Base-by-base conservation (phyloP, 2,113 vertebrate species). In the Zootoca vivipara region DNA sequence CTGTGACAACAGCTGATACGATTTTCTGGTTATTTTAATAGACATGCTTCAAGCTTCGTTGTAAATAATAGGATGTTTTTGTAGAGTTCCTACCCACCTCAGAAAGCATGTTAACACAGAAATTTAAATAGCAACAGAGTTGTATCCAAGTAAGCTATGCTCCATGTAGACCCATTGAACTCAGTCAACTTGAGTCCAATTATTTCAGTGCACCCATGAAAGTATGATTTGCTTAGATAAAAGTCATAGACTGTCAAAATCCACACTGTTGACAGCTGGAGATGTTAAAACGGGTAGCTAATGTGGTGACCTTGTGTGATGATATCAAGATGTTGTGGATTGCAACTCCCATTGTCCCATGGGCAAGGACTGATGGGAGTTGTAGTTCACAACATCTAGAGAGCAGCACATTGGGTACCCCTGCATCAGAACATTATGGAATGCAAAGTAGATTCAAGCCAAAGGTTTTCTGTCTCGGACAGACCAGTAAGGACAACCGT, bases 41-140 rank as follows among this genome's bases (percentile, higher is more conserved):
- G 7, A 85, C 28, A 38, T 24, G 38, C 78, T 93, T 74, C 18
- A 80, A 22, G 56, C 86, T 92, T 94, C 73, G 52, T 26, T 64
- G 56, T 40, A 67, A 3, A 7, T 83, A 38, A 6, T 26, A 65
- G 65, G 40, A 80, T 87, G 65, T 52, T 52, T 52, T 93, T 82
- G 0, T 30, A 4, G n/a, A 13, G 33, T 40, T 40, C 79, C 85
- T 64, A 2, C 42, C 18, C 7, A 35, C 84, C 91, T 84, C 84
- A 58, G 82, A 93, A 85, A 84, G 62, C 26, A 10, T 5, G 0
- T 70, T 92, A 2, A 2, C 16, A 7, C 78, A 33, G 89, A 90
- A 65, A 73, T 26, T 74, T 78, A 79, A 91, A 83, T 35, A 62
- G 42, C 46, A 52, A 20, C 58, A 62, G 58, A 20, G 58, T 62